These are phyloP conservation scores for Drosophila rhopaloa DNA, from an alignment of 1,140 invertebrate genomes.

Conservation along the genomic window DNA sequence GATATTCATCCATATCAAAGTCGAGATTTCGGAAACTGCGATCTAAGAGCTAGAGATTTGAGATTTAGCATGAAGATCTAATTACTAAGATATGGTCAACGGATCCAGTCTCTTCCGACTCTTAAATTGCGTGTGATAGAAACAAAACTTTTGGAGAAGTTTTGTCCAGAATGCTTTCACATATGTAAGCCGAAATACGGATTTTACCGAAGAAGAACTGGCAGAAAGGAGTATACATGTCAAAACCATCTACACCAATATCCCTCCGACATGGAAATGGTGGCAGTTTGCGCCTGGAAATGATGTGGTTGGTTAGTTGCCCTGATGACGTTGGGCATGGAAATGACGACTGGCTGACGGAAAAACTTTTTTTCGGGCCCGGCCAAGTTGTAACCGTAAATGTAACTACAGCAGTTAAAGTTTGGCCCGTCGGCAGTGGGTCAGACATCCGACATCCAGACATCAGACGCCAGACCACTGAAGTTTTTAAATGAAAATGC, in stretches of 20 bases:
- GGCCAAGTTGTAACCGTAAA: constrained; percentile 13
- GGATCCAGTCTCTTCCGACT: no score
- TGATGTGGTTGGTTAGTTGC: constrained; percentile 73
- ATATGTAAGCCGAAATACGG: no score
- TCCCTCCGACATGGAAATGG: constrained; percentile 11
- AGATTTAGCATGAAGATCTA: no score
- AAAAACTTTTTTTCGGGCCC: constrained; percentile 26
- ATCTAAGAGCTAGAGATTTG: no score
- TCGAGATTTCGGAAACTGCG: no score
- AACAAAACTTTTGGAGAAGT: no score
- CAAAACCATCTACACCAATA: constrained; percentile 36
- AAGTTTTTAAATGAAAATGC: constrained; percentile 37
- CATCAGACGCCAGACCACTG: constrained; percentile 17
- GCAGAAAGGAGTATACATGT: constrained; percentile 6
- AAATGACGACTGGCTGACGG: constrained; percentile 40
- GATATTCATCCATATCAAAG: background rate
- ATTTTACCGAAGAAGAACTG: background rate
- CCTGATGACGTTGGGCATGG: constrained; percentile 22
- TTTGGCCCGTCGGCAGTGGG: constrained; percentile 43
- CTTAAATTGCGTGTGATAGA: no score
- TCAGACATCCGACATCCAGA: constrained; percentile 33
- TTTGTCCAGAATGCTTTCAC: no score
- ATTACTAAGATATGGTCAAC: no score
- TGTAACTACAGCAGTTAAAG: constrained; percentile 32
- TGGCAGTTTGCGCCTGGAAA: constrained; percentile 71